A percentile compares a stretch with the other conserved stretches of the same genome.
These are phyloP conservation scores for Cosmorhoe ocellata DNA, from an alignment of 2,888 invertebrate genomes.

Conservation along the genomic window DNA sequence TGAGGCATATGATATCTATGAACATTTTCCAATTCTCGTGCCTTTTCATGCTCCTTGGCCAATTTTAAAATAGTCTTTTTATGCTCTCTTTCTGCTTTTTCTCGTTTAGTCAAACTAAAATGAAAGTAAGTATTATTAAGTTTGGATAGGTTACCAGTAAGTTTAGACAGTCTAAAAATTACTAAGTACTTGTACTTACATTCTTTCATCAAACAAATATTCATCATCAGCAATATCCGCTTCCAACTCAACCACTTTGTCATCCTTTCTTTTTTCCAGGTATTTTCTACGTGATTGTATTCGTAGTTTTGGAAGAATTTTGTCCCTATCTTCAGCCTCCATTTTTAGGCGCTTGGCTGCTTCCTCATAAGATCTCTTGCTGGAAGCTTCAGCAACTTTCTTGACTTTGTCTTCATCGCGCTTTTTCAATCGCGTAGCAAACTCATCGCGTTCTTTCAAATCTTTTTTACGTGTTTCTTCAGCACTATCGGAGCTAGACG, in stretches of 20 bases:
- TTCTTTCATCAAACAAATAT: constrained; percentile 93
- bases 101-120: constrained; percentile 88
- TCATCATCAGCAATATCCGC: constrained; percentile 98
- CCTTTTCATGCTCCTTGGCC: constrained; percentile 97
- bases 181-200: constrained; percentile 82
- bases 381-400: constrained; percentile 87
- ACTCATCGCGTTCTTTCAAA: constrained; percentile 96
- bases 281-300: constrained; percentile 96
- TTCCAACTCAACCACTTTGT: constrained; percentile 97
- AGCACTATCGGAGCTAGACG: constrained; percentile 85
- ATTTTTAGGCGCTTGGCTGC: constrained; percentile 95
- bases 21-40: constrained; percentile 95
- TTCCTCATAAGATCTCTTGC: constrained; percentile 89
- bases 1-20: constrained; percentile 97
- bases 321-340: constrained; percentile 92
- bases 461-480: constrained; percentile 92
- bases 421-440: constrained; percentile 92
- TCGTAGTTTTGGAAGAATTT: constrained; percentile 93
- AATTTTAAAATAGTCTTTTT: constrained; percentile 94
- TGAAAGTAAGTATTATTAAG: no score
- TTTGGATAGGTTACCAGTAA: constrained; percentile 38
- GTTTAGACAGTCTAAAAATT: constrained; percentile 88
- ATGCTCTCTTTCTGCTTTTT: constrained; percentile 92
- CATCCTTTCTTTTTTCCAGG: constrained; percentile 96
- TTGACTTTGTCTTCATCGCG: constrained; percentile 95